Evolutionary conservation across 2,888 invertebrate species (phyloP).

Genomic region (Blera fallax): DNA sequence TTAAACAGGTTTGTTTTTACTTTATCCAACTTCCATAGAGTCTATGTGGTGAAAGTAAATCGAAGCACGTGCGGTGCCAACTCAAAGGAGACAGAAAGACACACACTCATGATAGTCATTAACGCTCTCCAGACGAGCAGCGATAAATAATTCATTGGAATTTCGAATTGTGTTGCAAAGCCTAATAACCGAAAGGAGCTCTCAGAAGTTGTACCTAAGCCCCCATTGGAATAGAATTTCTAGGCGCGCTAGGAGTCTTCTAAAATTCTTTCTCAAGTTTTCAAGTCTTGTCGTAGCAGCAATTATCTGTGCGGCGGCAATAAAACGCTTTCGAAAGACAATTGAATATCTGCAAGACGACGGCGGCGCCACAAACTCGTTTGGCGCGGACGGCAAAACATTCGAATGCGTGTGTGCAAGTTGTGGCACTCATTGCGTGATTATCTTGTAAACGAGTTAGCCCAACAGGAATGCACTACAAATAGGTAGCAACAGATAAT

Average conservation of each 20-base stretch:
- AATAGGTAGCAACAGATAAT: constrained; percentile 60
- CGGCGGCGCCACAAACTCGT: constrained; percentile 74
- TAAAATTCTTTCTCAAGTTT: constrained; percentile 35
- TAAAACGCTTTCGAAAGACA: constrained; percentile 69
- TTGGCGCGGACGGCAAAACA: constrained; percentile 49
- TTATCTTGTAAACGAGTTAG: constrained; percentile 73
- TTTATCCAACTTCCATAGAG: neutral
- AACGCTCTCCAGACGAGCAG: constrained; percentile 49
- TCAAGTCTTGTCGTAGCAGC: constrained; percentile 20
- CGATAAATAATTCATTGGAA: constrained; percentile 70
- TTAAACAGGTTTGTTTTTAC: constrained; percentile 57
- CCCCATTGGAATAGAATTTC: constrained; percentile 36
- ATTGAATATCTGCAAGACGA: constrained; percentile 60
- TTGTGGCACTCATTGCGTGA: constrained; percentile 63
- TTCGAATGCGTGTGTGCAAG: constrained; percentile 68
- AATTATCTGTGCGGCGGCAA: constrained; percentile 59
- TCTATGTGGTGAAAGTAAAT: constrained; percentile 71
- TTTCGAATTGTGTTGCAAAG: constrained; percentile 35
- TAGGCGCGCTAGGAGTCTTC: constrained; percentile 38
- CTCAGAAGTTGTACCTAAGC: neutral
- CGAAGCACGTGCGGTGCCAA: constrained; percentile 71
- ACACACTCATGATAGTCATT: constrained; percentile 62
- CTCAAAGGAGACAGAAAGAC: constrained; percentile 52
- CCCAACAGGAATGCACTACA: constrained; percentile 71
- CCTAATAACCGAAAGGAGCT: constrained; percentile 29